Evolutionary conservation across 2,113 vertebrate genomes (phyloP).

Genomic region (Pangasianodon gigas): DNA sequence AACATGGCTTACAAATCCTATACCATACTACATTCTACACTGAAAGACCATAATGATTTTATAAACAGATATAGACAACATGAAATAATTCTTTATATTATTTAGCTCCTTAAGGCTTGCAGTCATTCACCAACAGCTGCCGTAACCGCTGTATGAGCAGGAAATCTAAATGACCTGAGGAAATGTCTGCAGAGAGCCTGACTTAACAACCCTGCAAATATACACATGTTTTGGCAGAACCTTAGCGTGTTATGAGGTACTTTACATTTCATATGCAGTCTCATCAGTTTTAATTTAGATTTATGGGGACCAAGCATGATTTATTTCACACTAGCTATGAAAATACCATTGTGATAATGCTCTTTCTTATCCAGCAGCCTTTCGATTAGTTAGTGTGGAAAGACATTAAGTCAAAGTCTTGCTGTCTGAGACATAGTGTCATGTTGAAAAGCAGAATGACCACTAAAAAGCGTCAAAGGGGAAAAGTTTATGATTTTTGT

Average conservation of each 20-base stretch:
- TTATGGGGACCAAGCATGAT: not conserved
- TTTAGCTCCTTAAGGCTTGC: not conserved
- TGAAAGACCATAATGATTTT: not conserved
- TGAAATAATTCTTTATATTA: constrained; percentile 13
- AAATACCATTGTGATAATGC: too few relatives aligned
- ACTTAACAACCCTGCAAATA: constrained; percentile 1
- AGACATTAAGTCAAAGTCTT: not conserved
- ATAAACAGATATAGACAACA: not conserved
- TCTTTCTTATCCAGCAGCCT: not conserved
- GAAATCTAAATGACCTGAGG: constrained; percentile 1
- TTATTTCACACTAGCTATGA: not conserved
- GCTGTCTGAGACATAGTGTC: not conserved
- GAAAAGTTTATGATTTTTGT: not conserved
- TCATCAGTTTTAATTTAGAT: not conserved
- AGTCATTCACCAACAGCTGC: not conserved
- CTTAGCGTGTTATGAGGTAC: not conserved
- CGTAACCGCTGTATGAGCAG: not conserved
- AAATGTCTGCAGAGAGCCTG: not conserved
- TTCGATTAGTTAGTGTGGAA: not conserved
- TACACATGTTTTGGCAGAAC: not conserved
- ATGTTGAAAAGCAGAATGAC: constrained; percentile 16
- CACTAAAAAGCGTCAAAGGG: not conserved
- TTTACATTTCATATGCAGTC: constrained; percentile 2
- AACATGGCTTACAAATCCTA: not conserved
- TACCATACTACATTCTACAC: not conserved